These are phyloP conservation scores for Alligator mississippiensis DNA, from an alignment of 2,113 vertebrate genomes.

Conservation along the genomic window DNA sequence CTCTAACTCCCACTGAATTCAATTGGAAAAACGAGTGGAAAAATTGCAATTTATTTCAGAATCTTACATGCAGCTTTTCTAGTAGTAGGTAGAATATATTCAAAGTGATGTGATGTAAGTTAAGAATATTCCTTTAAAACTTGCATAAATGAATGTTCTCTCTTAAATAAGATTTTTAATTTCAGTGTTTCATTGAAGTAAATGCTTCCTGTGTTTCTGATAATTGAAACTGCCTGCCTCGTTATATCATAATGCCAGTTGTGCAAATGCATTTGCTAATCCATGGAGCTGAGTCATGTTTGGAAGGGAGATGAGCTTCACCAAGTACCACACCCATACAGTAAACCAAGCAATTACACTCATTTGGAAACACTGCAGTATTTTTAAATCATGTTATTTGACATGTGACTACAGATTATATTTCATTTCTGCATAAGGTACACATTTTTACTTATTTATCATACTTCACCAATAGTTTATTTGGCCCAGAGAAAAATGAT, in stretches of 20 bases:
- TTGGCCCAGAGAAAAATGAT: not conserved
- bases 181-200: not conserved
- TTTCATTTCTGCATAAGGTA: not conserved
- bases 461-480: not conserved
- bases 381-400: not conserved
- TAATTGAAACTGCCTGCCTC: not conserved
- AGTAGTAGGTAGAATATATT: not conserved
- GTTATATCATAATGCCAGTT: not conserved
- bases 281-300: conserved; percentile 35
- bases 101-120: not conserved
- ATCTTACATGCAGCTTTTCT: not conserved
- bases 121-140: not conserved
- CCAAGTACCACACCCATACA: not conserved
- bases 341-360: conserved; percentile 13
- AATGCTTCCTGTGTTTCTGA: not conserved
- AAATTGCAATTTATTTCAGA: not conserved
- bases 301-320: not conserved
- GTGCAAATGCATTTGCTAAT: not conserved
- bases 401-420: not conserved
- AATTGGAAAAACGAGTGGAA: not conserved
- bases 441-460: not conserved
- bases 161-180: not conserved
- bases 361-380: not conserved
- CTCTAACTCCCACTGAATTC: not conserved
- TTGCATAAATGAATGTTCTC: not conserved